Evolutionary conservation across 1,140 invertebrate genomes (phyloP), one percentile per base, ranked within the genome.

Genomic region (Halesus radiatus): DNA sequence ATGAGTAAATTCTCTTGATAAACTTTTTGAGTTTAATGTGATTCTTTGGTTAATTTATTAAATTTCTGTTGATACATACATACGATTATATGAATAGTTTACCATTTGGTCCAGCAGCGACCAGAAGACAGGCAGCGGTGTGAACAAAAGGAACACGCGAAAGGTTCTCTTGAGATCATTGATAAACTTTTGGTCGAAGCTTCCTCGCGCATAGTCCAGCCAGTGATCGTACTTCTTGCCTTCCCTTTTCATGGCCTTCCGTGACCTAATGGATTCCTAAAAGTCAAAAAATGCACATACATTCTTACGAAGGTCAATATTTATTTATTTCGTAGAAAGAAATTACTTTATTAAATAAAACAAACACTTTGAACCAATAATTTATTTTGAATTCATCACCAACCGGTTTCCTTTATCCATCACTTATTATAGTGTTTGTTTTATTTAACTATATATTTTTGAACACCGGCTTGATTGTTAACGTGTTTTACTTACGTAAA

Each of bases 111-210:
- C 95, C 84, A 94, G 94, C 0, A 99, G 88, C 0, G 97, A 93
- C 97, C 97, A 98, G 86, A 97, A 98, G 3, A 98, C 86, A 7
- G 97, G 96, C 2, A 98, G 85, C 0, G 97, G 96, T 26, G 96
- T 85, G 86, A 95, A 98, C 18, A 98, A 87, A 53, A 93, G 88
- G 0, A 98, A 85, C 6, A 98, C 92, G 62, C 91, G 91, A 1
- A 97, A 84, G 0, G 95, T 88, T 8, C 90, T 87, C 86, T 96
- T 96, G 3, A 96, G 92, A 83, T 98, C 96, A 7, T 89, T 86
- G 60, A 98, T 93, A 80, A 96, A 89, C 23, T 89, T 86, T 54
- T 86, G 81, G 45, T 94, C 93, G 86, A 92, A 98, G 82, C 90
- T 91, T 64, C 93, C 92, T 62, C 93, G 90, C 0, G 96, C 94